Evolutionary conservation across 2,113 vertebrate genomes (phyloP).

Genomic region (Anthoscopus minutus): DNA sequence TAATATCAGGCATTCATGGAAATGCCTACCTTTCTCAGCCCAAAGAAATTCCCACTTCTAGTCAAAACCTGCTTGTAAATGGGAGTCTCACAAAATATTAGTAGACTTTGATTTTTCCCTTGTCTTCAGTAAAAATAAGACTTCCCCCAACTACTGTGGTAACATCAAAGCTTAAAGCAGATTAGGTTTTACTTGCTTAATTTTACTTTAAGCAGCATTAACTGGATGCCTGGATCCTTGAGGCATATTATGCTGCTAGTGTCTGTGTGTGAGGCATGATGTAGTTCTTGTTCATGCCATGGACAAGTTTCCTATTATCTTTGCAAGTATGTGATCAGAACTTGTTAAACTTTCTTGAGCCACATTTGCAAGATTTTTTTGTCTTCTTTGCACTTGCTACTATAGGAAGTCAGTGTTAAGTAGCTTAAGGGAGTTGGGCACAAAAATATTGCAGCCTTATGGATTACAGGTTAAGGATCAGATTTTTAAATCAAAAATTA

Average conservation of each 20-base stretch:
- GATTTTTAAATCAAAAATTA: constrained; percentile 49
- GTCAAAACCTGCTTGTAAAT: not conserved
- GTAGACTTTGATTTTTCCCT: not conserved
- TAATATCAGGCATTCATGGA: not conserved
- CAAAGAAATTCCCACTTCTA: not conserved
- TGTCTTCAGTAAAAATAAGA: not conserved
- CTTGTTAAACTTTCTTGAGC: not conserved
- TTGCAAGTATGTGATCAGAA: not conserved
- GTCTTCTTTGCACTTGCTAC: not conserved
- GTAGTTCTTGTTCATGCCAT: not conserved
- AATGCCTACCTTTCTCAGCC: not conserved
- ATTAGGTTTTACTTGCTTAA: constrained; percentile 22
- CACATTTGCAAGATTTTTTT: not conserved
- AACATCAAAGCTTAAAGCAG: constrained; percentile 22
- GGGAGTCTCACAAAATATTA: not conserved
- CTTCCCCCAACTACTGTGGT: not conserved
- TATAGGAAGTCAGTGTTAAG: not conserved
- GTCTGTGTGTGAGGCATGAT: not conserved
- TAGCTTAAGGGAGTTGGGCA: not conserved
- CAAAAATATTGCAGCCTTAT: constrained; percentile 25
- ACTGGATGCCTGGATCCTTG: not conserved
- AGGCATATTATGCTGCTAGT: not conserved
- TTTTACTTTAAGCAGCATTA: constrained; percentile 25
- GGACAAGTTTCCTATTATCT: not conserved
- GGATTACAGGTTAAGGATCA: constrained; percentile 10